Evolutionary conservation across 2,113 vertebrate species (phyloP), one percentile per base, ranked within the genome.

Genomic region (Nanorana parkeri): DNA sequence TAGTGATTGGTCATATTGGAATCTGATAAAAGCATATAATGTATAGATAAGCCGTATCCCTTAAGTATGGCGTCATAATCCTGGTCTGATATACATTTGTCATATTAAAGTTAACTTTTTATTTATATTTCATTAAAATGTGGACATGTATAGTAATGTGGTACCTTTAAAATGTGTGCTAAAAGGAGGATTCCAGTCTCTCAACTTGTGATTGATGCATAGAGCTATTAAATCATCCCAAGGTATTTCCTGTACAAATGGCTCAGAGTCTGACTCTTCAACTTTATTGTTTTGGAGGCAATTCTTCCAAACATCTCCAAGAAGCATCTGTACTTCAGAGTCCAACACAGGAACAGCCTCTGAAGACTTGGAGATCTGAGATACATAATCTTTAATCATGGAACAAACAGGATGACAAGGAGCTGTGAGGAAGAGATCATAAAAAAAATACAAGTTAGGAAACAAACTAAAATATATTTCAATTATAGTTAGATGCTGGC

Each of bases 181-280:
- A 36, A 86, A 90, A 0, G 93, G 92, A 2, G 93, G 87, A 3
- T 86, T 90, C 96, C 97, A 98, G 89, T 98, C 97, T 80, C 94
- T 95, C 85, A 99, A 89, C 73, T 93, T 96, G 90, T 99, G 96
- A 86, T 97, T 95, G 19, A 98, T 93, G 61, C 96, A 99, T 23
- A 96, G 87, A 63, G 89, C 73, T 23, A 99, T 84, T 54, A 97
- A 73, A 1, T 93, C 93, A 3, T 96, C 95, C 98, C 97, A 99
- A 0, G 96, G 97, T 61, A 98, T 92, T 51, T 89, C 89, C 0
- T 88, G 75, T 21, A 92, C 93, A 0, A 90, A 87, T 1, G 93
- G 92, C 32, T 88, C 86, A 0, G 54, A 23, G 6, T 80, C 85
- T 20, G 16, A 58, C 36, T 51, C 80, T 4, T 0, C n/a, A 13